Evolutionary conservation across 2,797 vertebrate genomes (phyloP), one percentile per base, ranked within the genome.

Genomic region (Ambastaia sidthimunki): DNA sequence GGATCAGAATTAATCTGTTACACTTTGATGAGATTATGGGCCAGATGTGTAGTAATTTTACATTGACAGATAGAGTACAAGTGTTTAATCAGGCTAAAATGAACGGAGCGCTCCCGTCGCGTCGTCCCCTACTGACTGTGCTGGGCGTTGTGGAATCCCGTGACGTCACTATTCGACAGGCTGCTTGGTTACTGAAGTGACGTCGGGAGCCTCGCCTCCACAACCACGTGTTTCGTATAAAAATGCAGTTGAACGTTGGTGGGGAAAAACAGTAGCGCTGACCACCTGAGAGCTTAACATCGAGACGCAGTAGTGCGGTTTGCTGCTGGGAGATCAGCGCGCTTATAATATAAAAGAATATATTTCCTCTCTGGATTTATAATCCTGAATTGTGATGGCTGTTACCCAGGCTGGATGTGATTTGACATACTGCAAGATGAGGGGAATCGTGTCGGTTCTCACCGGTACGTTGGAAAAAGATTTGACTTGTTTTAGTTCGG

Each of bases 341-440:
- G 7, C 3, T 37, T 68, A 34, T 44, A 34, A 3, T 25, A 72
- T 31, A 12, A 62, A 62, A 50, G 25, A 67, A 69, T 16, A 37
- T 11, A 41, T 66, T 54, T 28, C 4, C 23, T 7, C 47, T 7
- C 52, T 70, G 59, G 52, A 67, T 54, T 48, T 13, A 76, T 66
- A 25, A 1, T 37, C 41, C 10, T 34, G 37, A 55, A 16, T 19
- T 31, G 78, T 10, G 80, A 94, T 95, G 94, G 93, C 91, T 59
- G 91, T 94, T 72, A 94, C 93, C 0, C 88, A 94, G 62, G 90
- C 91, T 82, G 90, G 91, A 87, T 93, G 92, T 31, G 93, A 94
- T 23, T 83, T 95, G 10, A 94, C 93, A 28, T 94, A 94, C 88
- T 94, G 93, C 90, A 94, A 88, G 73, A 95, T 95, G 94, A 89